Conservation (phyloP, 92 coral and sea anemone genomes). For the Porites evermanni region DNA sequence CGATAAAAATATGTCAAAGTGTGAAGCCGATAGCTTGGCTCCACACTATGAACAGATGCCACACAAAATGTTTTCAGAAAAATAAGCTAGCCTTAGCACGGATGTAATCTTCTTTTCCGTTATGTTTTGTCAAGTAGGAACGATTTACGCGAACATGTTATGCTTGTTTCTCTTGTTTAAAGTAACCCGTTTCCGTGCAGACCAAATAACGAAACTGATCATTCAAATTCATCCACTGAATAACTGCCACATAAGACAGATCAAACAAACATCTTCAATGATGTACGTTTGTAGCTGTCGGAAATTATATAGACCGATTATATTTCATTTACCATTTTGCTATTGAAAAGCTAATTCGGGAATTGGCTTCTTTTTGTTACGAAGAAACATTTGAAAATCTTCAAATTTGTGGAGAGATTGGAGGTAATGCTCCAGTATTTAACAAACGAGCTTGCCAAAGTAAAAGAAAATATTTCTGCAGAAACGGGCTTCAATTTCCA, state of each 20-base stretch:
- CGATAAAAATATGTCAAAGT: background rate
- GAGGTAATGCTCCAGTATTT: too few species aligned
- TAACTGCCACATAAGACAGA: background rate
- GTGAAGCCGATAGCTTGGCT: background rate
- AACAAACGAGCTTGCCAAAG: too few species aligned
- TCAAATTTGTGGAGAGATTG: too few species aligned
- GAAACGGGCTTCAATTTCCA: background rate
- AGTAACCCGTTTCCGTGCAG: background rate
- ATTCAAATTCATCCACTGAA: background rate
- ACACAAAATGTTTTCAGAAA: background rate
- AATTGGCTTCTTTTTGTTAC: background rate
- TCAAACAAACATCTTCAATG: background rate
- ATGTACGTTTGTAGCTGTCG: background rate
- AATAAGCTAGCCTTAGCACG: background rate
- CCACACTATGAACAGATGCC: background rate
- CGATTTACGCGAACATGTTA: background rate
- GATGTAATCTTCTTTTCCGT: background rate
- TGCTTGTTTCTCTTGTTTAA: background rate
- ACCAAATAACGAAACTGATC: background rate
- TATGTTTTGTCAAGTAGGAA: background rate
- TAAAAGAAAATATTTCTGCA: background rate
- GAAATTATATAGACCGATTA: background rate
- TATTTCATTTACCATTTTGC: constrained; percentile 1
- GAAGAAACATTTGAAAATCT: background rate
- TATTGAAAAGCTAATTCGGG: background rate